Conservation (phyloP, 2,797 vertebrate species). For the Valencia hispanica region DNA sequence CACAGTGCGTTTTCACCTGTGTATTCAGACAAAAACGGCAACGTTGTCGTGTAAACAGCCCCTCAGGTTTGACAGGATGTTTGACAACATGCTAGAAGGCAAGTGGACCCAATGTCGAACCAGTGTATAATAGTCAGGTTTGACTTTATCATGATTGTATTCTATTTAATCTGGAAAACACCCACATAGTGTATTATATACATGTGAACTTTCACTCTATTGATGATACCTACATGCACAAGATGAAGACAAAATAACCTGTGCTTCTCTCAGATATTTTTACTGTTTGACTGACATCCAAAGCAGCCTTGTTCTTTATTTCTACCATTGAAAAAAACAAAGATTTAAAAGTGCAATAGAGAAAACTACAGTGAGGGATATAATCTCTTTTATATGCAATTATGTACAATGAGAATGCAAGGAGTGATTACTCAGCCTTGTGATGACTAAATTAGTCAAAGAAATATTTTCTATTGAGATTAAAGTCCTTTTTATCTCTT, state of each 20-base stretch:
- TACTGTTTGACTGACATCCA: background rate
- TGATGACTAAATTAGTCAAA: background rate
- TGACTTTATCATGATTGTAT: background rate
- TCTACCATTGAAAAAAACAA: background rate
- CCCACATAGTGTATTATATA: background rate
- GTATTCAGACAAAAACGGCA: no score
- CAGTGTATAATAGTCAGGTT: background rate
- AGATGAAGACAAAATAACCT: background rate
- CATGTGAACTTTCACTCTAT: background rate
- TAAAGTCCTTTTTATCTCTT: background rate
- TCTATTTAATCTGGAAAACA: background rate
- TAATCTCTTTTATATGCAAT: background rate
- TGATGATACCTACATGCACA: background rate
- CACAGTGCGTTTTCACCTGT: no score
- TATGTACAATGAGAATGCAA: background rate
- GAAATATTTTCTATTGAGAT: background rate
- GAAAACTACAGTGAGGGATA: background rate
- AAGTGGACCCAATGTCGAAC: background rate
- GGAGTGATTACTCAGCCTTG: background rate
- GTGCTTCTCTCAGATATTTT: background rate
- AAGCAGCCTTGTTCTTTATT: background rate
- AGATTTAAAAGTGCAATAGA: background rate
- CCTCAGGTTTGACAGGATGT: no score
- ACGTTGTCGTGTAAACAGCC: no score
- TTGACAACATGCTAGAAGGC: background rate